Conservation (phyloP, 1,140 invertebrate genomes). For the Zaprionus vittiger region DNA sequence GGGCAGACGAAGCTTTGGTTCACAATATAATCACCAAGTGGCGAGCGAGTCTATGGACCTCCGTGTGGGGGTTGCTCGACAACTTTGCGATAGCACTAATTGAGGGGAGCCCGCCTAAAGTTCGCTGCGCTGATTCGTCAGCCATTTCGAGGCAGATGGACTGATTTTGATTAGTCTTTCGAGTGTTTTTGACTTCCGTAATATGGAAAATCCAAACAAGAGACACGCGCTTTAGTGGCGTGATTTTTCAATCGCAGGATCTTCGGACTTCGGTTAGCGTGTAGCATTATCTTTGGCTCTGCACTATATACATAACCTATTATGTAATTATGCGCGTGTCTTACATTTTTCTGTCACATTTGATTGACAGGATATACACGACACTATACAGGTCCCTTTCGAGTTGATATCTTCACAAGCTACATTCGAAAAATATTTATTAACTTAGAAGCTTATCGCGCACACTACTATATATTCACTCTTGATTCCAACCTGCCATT, state of each 20-base stretch:
- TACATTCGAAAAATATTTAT: not conserved
- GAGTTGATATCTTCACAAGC: not conserved
- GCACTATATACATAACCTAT: not conserved
- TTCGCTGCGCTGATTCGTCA: slow-evolving; percentile 1
- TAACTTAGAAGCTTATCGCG: not conserved
- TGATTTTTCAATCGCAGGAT: slow-evolving; percentile 4
- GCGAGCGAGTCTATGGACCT: slow-evolving; percentile 3
- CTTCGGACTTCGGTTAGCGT: not conserved
- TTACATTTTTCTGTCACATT: not conserved
- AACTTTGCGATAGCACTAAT: slow-evolving; percentile 33
- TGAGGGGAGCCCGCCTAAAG: not conserved
- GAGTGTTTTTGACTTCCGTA: slow-evolving; percentile 1
- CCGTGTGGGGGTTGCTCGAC: slow-evolving; percentile 34
- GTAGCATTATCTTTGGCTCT: not conserved
- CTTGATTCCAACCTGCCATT: slow-evolving; percentile 1
- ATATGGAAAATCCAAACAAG: not conserved
- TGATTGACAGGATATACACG: not conserved
- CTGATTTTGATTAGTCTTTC: not conserved
- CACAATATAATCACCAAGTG: slow-evolving; percentile 18
- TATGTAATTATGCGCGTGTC: not conserved
- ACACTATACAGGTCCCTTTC: not conserved
- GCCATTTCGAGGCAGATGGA: not conserved
- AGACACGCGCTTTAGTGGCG: not conserved
- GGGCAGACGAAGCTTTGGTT: slow-evolving; percentile 1
- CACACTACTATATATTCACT: slow-evolving; percentile 11